Evolutionary conservation across 2,797 vertebrate genomes (phyloP).

Genomic region (Argentina silus): DNA sequence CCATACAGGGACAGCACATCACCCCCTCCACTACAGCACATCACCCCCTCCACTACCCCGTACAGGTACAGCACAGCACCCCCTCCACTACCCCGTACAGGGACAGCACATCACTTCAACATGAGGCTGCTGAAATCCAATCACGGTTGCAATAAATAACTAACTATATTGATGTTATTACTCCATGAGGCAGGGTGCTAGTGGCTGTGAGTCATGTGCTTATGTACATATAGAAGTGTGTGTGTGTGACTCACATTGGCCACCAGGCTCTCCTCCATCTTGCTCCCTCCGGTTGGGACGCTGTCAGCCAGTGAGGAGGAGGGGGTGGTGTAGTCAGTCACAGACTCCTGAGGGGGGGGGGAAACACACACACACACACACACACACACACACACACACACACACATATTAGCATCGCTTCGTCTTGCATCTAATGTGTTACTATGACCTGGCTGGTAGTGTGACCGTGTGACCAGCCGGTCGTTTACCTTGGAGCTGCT

Average conservation of each 20-base stretch:
- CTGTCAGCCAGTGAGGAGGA: conserved; percentile 92
- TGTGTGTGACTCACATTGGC: conserved; percentile 86
- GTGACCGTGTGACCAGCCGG: not conserved
- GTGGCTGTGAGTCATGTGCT: no score
- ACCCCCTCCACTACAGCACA: not conserved
- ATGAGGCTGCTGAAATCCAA: not conserved
- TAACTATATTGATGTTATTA: no score
- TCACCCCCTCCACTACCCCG: not conserved
- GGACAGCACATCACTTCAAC: not conserved
- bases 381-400: not conserved
- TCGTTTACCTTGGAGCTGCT: conserved; percentile 86
- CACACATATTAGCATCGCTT: not conserved
- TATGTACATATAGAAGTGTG: not conserved
- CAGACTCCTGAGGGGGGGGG: conserved; percentile 84
- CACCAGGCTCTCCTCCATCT: conserved; percentile 96
- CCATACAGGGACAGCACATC: no score
- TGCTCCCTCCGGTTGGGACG: conserved; percentile 87
- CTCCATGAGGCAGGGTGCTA: not conserved
- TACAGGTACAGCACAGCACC: not conserved
- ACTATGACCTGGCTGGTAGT: not conserved
- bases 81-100: not conserved
- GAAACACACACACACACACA: not conserved
- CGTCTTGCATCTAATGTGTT: not conserved
- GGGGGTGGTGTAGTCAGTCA: conserved; percentile 96
- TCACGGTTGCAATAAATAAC: no score